Evolutionary conservation across 1,140 invertebrate species (phyloP).

Genomic region (Drosophila fuyamai): DNA sequence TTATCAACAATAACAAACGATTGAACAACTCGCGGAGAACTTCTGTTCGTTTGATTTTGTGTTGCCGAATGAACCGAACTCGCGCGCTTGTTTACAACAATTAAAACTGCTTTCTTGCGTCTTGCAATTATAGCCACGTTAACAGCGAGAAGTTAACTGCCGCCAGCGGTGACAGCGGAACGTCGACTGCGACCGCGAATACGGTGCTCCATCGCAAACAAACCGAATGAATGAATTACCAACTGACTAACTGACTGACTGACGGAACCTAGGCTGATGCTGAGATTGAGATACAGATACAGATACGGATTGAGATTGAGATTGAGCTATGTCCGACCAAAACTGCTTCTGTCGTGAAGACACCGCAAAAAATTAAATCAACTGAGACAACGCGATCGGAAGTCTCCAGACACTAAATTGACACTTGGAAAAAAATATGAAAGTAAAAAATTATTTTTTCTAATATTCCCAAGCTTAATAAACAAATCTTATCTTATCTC

Average conservation of each 20-base stretch:
- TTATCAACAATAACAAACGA: slow-evolving; percentile 42
- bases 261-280: slow-evolving; percentile 20
- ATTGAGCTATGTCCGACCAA: slow-evolving; percentile 17
- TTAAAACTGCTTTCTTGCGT: slow-evolving; percentile 65
- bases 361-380: slow-evolving; percentile 65
- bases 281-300: slow-evolving; percentile 19
- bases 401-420: not conserved
- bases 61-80: slow-evolving; percentile 58
- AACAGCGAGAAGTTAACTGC: slow-evolving; percentile 54
- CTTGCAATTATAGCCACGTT: slow-evolving; percentile 75
- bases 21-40: slow-evolving; percentile 28
- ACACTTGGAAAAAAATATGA: not conserved
- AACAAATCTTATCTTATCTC: not conserved
- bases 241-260: slow-evolving; percentile 24
- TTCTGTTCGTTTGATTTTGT: slow-evolving; percentile 10
- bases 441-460: no score
- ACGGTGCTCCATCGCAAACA: slow-evolving; percentile 30
- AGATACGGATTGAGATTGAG: slow-evolving; percentile 5
- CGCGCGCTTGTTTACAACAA: slow-evolving; percentile 76
- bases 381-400: slow-evolving; percentile 49
- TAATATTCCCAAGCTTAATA: no score
- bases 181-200: slow-evolving; percentile 31
- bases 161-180: slow-evolving; percentile 41
- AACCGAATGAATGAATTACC: slow-evolving; percentile 35
- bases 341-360: slow-evolving; percentile 59